A percentile compares a stretch with the other conserved stretches of the same genome.
Evolutionary conservation across 2,888 invertebrate species (phyloP).

Genomic region (Leptarthrus brevirostris): DNA sequence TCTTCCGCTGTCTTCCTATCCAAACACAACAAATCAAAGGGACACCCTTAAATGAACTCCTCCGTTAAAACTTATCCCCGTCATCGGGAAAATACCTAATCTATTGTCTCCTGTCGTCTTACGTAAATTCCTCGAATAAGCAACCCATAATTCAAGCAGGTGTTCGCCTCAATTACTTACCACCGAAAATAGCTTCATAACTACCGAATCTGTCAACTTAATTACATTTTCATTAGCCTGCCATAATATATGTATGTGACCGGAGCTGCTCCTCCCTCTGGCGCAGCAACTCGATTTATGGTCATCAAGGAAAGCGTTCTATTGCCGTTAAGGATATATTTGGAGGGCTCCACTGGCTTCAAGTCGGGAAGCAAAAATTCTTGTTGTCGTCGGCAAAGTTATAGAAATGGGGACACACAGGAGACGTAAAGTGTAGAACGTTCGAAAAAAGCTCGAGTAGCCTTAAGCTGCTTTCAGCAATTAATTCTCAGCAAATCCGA

Average conservation of each 20-base stretch:
- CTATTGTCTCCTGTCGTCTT: no score
- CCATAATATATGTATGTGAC: slow-evolving; percentile 29
- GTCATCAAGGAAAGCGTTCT: no score
- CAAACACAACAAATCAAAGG: not conserved
- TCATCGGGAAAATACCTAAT: slow-evolving; percentile 22
- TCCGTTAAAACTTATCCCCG: slow-evolving; percentile 23
- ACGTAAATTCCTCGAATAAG: no score
- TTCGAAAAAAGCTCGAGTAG: slow-evolving; percentile 14
- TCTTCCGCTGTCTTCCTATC: no score
- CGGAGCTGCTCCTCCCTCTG: not conserved
- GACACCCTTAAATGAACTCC: slow-evolving; percentile 11
- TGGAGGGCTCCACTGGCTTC: no score
- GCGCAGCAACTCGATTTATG: slow-evolving; percentile 29
- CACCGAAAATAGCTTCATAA: no score
- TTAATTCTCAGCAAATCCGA: not conserved
- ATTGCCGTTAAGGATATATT: not conserved
- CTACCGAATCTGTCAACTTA: no score
- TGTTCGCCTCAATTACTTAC: no score
- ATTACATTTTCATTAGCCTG: no score
- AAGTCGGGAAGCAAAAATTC: slow-evolving; percentile 9
- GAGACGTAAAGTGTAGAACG: not conserved
- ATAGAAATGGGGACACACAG: not conserved
- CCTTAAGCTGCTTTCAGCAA: slow-evolving; percentile 4
- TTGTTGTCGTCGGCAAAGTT: slow-evolving; percentile 1
- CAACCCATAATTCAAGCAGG: no score